phyloP scores from a whole-genome alignment of 2,797 vertebrate genomes.

The Mormyrus hasselquistii region DNA sequence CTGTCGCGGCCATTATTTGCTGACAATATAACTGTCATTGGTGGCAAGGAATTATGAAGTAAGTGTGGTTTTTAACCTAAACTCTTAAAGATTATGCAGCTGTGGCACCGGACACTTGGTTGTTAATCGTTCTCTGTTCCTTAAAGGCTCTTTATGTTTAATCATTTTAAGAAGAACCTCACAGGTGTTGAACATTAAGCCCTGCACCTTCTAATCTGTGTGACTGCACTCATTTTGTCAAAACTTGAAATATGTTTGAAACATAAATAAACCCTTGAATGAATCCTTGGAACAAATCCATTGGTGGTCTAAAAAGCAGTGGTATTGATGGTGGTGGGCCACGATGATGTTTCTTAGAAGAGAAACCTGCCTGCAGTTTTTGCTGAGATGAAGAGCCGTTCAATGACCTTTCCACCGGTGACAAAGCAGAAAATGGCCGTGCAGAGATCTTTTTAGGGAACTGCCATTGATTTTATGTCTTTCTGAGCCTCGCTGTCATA shows the following conservation, averaged over 20 bases:
- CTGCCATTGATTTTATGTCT: conserved; percentile 3
- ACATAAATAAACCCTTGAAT: neutral
- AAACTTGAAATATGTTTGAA: neutral
- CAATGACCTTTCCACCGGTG: conserved; percentile 5
- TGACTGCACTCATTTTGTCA: neutral
- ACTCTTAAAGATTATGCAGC: neutral
- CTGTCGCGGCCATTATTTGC: neutral
- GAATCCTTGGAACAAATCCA: neutral
- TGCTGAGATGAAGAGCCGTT: neutral
- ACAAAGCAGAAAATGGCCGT: neutral
- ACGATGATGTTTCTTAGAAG: neutral
- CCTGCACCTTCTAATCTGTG: neutral
- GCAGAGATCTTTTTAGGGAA: neutral
- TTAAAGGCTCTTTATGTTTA: neutral
- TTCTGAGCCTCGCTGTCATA: neutral
- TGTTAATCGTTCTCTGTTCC: neutral
- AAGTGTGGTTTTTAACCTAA: neutral
- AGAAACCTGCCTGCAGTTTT: neutral
- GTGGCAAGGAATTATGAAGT: neutral
- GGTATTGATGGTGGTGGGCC: neutral
- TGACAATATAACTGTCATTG: neutral
- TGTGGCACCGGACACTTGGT: neutral
- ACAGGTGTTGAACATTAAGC: neutral
- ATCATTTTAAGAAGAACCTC: neutral
- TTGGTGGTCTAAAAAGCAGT: neutral